phyloP scores from a whole-genome alignment of 2,888 invertebrate species.

The Pimpla rufipes region DNA sequence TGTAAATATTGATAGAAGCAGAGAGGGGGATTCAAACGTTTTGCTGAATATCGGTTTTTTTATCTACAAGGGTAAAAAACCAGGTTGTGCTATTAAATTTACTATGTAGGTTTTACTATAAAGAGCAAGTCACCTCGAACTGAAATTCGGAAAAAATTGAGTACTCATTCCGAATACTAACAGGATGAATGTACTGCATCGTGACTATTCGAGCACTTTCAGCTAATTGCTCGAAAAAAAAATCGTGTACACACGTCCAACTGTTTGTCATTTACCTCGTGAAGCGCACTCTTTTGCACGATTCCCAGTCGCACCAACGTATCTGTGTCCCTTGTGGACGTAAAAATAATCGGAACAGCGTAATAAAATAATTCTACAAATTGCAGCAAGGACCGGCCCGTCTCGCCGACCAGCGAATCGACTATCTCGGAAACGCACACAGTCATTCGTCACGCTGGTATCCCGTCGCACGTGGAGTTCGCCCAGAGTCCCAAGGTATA shows the following conservation, averaged over 20 bases:
- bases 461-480: conserved; percentile 82
- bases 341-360: neutral
- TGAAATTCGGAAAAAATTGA: neutral
- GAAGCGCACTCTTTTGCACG: conserved; percentile 75
- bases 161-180: conserved; percentile 60
- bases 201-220: conserved; percentile 49
- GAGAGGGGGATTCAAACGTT: neutral
- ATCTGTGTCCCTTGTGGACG: neutral
- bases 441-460: conserved; percentile 84
- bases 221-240: neutral
- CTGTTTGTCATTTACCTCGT: conserved; percentile 64
- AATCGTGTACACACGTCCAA: conserved; percentile 17
- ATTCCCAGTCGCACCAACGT: conserved; percentile 55
- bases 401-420: conserved; percentile 86
- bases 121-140: neutral
- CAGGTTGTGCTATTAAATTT: too few species aligned
- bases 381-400: conserved; percentile 88
- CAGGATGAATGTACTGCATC: conserved; percentile 73
- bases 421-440: conserved; percentile 82
- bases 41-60: neutral
- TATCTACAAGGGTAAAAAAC: too few species aligned
- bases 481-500: conserved; percentile 85
- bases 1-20: neutral
- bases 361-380: conserved; percentile 43
- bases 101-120: too few species aligned